Conservation (phyloP, 2,113 vertebrate species). For the Lichenostomus cassidix region DNA sequence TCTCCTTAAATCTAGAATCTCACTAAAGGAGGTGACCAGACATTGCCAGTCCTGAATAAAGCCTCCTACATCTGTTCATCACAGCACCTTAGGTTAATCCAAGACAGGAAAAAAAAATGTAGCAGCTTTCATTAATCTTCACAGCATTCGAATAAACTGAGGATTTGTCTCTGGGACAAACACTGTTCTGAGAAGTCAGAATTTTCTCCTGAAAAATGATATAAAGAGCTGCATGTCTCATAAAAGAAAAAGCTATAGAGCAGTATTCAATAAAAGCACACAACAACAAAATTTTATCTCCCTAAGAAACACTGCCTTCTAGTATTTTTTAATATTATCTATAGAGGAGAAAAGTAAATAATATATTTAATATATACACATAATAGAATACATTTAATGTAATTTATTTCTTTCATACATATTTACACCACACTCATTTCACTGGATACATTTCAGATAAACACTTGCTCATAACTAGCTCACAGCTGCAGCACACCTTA, state of each 20-base stretch:
- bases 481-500: background rate
- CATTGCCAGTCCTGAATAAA: background rate
- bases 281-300: background rate
- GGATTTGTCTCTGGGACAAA: background rate
- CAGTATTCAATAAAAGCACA: background rate
- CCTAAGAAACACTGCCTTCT: background rate
- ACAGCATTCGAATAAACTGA: background rate
- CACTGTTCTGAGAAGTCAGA: background rate
- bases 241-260: background rate
- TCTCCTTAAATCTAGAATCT: background rate
- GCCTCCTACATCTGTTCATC: background rate
- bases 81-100: background rate
- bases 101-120: background rate
- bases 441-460: background rate
- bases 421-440: background rate
- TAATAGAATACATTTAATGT: background rate
- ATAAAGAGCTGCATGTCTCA: background rate
- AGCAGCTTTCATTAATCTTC: background rate
- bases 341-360: background rate
- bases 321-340: background rate
- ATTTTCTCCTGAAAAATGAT: background rate
- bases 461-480: background rate
- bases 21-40: background rate
- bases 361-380: background rate
- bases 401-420: background rate